phyloP scores from a whole-genome alignment of 1,140 invertebrate genomes.

The Drosophila paulistorum region DNA sequence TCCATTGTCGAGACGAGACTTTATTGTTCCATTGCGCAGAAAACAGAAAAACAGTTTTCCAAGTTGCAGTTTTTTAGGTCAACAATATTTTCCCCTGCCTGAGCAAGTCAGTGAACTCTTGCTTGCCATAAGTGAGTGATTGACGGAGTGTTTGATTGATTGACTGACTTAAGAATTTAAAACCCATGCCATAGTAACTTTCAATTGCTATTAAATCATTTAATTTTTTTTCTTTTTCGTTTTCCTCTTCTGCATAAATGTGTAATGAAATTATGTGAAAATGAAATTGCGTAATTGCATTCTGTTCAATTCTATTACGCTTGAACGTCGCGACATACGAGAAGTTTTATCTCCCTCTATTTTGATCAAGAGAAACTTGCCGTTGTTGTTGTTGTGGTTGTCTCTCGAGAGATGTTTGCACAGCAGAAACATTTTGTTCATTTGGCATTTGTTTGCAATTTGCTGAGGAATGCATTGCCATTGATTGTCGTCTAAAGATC shows the following conservation, averaged over 20 bases:
- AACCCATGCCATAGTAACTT: conserved; percentile 1
- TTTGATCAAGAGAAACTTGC: conserved; percentile 40
- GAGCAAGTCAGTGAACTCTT: conserved; percentile 63
- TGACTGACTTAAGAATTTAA: conserved; percentile 34
- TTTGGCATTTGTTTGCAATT: conserved; percentile 36
- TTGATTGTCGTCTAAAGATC: conserved; percentile 19
- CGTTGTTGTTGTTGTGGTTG: neutral
- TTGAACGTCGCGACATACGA: neutral
- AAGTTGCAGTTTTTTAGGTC: conserved; percentile 61
- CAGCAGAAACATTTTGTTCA: conserved; percentile 28
- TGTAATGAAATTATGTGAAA: conserved; percentile 40
- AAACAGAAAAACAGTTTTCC: conserved; percentile 44
- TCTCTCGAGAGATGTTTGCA: conserved; percentile 1
- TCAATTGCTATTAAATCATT: conserved; percentile 40
- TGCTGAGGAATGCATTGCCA: conserved; percentile 32
- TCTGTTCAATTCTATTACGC: conserved; percentile 3
- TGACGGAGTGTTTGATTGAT: conserved; percentile 35
- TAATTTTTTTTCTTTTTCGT: conserved; percentile 9
- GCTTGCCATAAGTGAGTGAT: conserved; percentile 29
- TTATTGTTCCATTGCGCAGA: conserved; percentile 35
- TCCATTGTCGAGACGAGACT: neutral
- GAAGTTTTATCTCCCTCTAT: conserved; percentile 29
- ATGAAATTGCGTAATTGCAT: conserved; percentile 43
- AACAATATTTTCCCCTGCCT: conserved; percentile 37
- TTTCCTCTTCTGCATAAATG: conserved; percentile 7